These are phyloP conservation scores for Tipula helvola DNA, from an alignment of 2,888 invertebrate genomes.

Conservation along the genomic window DNA sequence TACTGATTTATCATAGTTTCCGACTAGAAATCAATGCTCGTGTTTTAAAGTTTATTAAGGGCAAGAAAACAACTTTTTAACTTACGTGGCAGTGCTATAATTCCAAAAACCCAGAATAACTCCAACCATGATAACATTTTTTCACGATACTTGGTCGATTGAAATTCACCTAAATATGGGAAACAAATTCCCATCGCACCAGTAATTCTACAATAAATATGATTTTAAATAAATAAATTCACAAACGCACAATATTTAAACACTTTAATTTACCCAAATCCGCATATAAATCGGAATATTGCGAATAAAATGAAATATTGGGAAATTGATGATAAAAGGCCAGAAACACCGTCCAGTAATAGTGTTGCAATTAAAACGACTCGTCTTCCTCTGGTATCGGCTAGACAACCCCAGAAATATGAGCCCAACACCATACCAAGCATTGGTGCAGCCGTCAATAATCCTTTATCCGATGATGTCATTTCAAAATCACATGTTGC, in stretches of 20 bases:
- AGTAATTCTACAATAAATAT: conserved; percentile 45
- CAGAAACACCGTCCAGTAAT: conserved; percentile 58
- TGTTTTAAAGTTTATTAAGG: not conserved
- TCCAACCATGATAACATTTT: conserved; percentile 77
- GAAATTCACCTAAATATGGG: conserved; percentile 72
- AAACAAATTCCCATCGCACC: conserved; percentile 75
- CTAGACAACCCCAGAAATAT: conserved; percentile 74
- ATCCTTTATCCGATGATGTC: conserved; percentile 66
- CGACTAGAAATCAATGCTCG: not conserved
- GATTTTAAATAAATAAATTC: not conserved
- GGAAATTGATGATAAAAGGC: conserved; percentile 58
- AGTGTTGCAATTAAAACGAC: conserved; percentile 59
- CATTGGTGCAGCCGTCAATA: conserved; percentile 65
- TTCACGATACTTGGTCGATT: conserved; percentile 64
- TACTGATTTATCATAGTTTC: not conserved
- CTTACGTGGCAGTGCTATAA: conserved; percentile 60
- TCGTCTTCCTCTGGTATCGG: conserved; percentile 71
- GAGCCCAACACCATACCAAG: conserved; percentile 73
- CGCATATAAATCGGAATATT: conserved; percentile 60
- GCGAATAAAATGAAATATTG: conserved; percentile 61
- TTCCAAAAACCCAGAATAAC: conserved; percentile 71
- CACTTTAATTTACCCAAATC: conserved; percentile 56
- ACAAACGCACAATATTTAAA: not conserved
- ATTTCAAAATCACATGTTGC: conserved; percentile 72
- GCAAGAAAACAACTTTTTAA: conserved; percentile 10